Percentiles rank a stretch among this genome's conserved stretches.
These are phyloP conservation scores for Abramis brama DNA, from an alignment of 2,113 vertebrate genomes.

Conservation along the genomic window DNA sequence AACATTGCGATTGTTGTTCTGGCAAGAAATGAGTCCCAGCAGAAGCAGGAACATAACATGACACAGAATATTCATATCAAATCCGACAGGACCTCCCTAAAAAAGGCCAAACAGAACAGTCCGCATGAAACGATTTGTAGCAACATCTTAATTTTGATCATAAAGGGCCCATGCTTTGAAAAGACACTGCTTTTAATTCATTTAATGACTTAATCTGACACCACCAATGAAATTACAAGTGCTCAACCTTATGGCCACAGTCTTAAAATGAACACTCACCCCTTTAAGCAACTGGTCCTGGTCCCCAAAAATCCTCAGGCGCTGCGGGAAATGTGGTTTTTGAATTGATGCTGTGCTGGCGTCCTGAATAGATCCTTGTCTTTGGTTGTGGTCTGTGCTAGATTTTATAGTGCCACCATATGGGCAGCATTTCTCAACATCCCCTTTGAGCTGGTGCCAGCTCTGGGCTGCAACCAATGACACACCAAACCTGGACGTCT, in stretches of 20 bases:
- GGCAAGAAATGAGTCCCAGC: conserved; percentile 63
- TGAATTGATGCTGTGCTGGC: conserved; percentile 23
- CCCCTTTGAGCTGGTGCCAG: conserved; percentile 69
- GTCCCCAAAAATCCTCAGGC: conserved; percentile 44
- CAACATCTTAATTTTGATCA: background rate
- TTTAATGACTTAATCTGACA: background rate
- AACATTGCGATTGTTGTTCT: conserved; percentile 69
- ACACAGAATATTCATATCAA: conserved; percentile 71
- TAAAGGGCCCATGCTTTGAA: background rate
- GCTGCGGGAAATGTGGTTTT: background rate
- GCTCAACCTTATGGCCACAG: background rate
- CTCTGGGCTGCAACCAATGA: conserved; percentile 70
- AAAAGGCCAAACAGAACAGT: background rate
- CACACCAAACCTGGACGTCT: conserved; percentile 64
- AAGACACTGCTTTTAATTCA: background rate
- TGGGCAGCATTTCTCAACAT: conserved; percentile 72
- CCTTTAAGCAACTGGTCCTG: conserved; percentile 51
- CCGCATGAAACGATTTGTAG: background rate
- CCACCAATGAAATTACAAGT: background rate
- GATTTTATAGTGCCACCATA: conserved; percentile 72
- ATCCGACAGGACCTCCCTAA: conserved; percentile 42
- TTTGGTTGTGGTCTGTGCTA: conserved; percentile 55
- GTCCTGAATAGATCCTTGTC: conserved; percentile 45
- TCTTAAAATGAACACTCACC: conserved; percentile 60
- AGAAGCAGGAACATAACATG: conserved; percentile 69